Percentiles rank a stretch among this genome's conserved stretches.
These are phyloP conservation scores for Exocentrus adspersus DNA, from an alignment of 2,888 invertebrate genomes.

Conservation along the genomic window DNA sequence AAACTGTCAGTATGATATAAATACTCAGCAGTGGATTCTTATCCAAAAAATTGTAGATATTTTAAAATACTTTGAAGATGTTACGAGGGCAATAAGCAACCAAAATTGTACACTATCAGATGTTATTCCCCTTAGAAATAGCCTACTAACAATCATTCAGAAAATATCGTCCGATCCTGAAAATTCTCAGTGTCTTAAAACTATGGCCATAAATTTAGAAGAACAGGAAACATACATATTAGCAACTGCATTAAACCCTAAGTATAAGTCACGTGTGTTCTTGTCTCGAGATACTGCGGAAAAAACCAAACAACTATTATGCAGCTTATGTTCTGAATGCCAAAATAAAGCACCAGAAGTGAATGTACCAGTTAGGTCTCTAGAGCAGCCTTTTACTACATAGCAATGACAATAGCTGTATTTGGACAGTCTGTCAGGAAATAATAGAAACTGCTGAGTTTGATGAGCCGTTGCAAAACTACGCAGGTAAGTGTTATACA, in stretches of 20 bases:
- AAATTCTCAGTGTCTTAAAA: not conserved
- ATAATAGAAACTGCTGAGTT: not conserved
- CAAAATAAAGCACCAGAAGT: too few species aligned
- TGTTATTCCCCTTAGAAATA: not conserved
- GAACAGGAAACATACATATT: not conserved
- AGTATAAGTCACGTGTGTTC: not conserved
- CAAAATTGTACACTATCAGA: too few species aligned
- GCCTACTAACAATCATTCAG: not conserved
- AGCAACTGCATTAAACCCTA: not conserved
- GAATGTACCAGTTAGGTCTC: too few species aligned
- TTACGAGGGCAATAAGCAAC: not conserved
- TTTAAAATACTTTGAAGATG: not conserved
- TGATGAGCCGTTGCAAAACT: not conserved
- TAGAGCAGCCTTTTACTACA: too few species aligned
- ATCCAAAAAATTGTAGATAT: not conserved
- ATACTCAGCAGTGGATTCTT: not conserved
- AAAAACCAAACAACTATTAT: too few species aligned
- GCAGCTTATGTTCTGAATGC: too few species aligned
- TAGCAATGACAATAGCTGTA: not conserved
- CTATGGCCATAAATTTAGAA: not conserved
- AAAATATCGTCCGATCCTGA: not conserved
- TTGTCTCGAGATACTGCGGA: not conserved
- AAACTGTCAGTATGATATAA: not conserved
- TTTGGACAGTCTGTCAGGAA: not conserved
- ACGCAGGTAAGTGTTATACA: not conserved